Percentiles rank a stretch among this genome's conserved stretches.
These are phyloP conservation scores for Strigops habroptila DNA, from an alignment of 2,113 vertebrate genomes.

Conservation along the genomic window DNA sequence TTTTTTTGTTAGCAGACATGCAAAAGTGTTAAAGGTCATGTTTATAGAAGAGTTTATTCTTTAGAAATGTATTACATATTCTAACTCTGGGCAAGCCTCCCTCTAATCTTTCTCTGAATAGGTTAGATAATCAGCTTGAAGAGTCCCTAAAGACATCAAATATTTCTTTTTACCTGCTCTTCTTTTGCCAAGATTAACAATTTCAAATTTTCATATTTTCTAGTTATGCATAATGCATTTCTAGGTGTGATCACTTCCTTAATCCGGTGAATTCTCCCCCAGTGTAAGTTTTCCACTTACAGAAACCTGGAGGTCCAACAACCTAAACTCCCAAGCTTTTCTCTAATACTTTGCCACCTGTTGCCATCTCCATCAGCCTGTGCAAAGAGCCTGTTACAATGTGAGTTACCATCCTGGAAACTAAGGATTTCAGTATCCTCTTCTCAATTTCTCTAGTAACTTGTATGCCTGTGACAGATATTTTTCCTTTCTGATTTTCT, in stretches of 20 bases:
- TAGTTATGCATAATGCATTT: neutral
- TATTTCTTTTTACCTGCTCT: neutral
- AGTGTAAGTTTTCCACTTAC: neutral
- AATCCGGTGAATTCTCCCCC: neutral
- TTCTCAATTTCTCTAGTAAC: neutral
- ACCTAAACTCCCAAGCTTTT: neutral
- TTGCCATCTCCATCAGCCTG: neutral
- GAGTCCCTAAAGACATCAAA: neutral
- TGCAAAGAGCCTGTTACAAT: neutral
- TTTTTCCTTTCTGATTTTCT: neutral
- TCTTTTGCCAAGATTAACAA: neutral
- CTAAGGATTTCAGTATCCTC: neutral
- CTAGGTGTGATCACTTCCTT: neutral
- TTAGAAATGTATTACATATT: neutral
- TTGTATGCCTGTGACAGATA: neutral
- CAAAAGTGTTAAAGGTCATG: accelerated
- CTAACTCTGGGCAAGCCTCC: neutral
- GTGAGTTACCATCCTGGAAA: neutral
- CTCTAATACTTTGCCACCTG: neutral
- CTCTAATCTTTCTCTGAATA: neutral
- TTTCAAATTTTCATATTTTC: neutral
- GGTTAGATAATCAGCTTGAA: neutral
- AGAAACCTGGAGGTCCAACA: neutral
- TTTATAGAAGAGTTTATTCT: neutral
- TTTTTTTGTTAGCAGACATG: neutral